A percentile compares a stretch with the other conserved stretches of the same genome.
Conservation (phyloP, 1,140 invertebrate species). For the Zophobas morio region DNA sequence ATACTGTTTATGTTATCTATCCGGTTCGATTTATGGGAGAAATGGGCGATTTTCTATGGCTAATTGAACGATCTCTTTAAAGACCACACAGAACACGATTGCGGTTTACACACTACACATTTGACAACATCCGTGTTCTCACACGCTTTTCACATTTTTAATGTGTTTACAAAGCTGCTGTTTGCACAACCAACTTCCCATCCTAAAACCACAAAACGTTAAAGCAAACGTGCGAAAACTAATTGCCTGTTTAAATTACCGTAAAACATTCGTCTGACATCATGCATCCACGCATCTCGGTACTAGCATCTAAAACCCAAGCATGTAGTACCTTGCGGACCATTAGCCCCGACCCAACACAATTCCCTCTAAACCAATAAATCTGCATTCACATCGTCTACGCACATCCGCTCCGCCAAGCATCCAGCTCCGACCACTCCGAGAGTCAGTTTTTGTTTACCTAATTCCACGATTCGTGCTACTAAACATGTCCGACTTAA, state of each 20-base stretch:
- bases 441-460: neutral
- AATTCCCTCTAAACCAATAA: too few relatives aligned
- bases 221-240: slow-evolving; percentile 28
- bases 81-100: slow-evolving; percentile 17
- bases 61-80: neutral
- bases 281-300: neutral
- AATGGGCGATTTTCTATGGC: slow-evolving; percentile 23
- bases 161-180: neutral
- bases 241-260: slow-evolving; percentile 4
- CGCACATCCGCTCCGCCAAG: neutral
- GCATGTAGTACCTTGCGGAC: too few relatives aligned
- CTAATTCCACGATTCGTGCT: neutral
- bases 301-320: too few relatives aligned
- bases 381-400: slow-evolving; percentile 2
- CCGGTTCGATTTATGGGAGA: slow-evolving; percentile 20
- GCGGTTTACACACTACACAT: neutral
- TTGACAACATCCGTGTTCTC: slow-evolving; percentile 10
- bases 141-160: slow-evolving; percentile 11
- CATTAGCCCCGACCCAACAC: too few relatives aligned
- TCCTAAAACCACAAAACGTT: slow-evolving; percentile 18
- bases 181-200: slow-evolving; percentile 26
- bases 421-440: too few relatives aligned
- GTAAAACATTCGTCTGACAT: neutral
- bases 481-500: slow-evolving; percentile 2
- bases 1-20: slow-evolving; percentile 28